phyloP scores from a whole-genome alignment of 2,797 vertebrate genomes.

The Enteromius treurensis region DNA sequence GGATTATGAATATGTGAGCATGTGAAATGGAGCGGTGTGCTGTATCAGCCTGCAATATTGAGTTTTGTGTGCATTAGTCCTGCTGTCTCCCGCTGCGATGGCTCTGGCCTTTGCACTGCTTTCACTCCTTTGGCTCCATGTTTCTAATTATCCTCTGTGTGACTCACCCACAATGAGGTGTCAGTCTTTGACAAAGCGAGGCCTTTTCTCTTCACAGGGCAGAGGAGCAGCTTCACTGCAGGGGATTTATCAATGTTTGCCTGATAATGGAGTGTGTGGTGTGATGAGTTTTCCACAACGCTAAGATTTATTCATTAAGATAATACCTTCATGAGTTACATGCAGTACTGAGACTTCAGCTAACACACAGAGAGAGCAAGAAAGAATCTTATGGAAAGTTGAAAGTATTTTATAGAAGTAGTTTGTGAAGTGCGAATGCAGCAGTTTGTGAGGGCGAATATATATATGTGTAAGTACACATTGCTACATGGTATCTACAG shows the following conservation, averaged over 20 bases:
- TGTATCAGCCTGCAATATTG: neutral
- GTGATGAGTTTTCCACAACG: conserved; percentile 54
- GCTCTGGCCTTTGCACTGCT: conserved; percentile 31
- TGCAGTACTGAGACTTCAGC: conserved; percentile 36
- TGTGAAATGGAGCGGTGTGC: neutral
- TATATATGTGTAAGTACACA: no score
- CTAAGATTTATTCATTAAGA: conserved; percentile 60
- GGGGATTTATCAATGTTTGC: conserved; percentile 54
- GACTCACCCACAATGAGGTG: conserved; percentile 67
- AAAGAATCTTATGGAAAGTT: neutral
- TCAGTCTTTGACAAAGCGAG: conserved; percentile 66
- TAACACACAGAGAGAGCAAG: neutral
- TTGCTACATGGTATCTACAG: no score
- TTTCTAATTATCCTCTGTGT: conserved; percentile 53
- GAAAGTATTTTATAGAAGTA: neutral
- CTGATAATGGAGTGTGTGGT: conserved; percentile 72
- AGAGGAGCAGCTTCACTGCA: conserved; percentile 60
- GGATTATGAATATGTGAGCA: neutral
- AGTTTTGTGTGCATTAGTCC: conserved; percentile 24
- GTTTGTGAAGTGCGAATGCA: neutral
- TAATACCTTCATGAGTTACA: conserved; percentile 66
- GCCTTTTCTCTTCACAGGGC: conserved; percentile 53
- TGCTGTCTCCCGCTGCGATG: neutral
- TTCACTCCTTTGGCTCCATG: conserved; percentile 42
- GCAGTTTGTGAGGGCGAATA: neutral